These are phyloP conservation scores for Tiliqua scincoides DNA, from an alignment of 2,113 vertebrate species.

Conservation along the genomic window DNA sequence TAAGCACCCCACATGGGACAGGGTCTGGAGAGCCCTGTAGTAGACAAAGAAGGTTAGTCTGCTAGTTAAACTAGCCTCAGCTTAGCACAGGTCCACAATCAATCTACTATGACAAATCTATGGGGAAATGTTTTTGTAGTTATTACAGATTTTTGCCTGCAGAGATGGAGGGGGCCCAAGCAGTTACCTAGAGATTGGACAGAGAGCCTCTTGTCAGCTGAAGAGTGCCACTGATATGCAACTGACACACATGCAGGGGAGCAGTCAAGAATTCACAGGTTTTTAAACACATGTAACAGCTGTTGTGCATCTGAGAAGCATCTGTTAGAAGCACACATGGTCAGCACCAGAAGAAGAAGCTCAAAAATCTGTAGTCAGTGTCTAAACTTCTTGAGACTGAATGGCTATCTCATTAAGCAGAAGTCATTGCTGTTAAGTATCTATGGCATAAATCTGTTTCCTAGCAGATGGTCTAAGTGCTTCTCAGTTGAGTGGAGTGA, in stretches of 20 bases:
- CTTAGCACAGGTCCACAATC: accelerated
- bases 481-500: constrained; percentile 33
- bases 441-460: constrained; percentile 47
- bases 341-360: background rate
- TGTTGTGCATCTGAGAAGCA: constrained; percentile 6
- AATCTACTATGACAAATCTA: background rate
- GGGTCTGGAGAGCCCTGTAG: too few relatives aligned
- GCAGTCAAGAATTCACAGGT: background rate
- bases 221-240: background rate
- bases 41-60: background rate
- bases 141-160: too few relatives aligned
- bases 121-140: background rate
- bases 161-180: background rate
- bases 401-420: constrained; percentile 50
- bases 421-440: constrained; percentile 28
- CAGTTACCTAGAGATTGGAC: background rate
- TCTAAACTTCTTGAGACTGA: constrained; percentile 30
- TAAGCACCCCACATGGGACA: too few relatives aligned
- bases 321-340: constrained; percentile 12
- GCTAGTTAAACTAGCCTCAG: background rate
- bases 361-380: background rate
- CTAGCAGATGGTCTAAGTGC: constrained; percentile 57
- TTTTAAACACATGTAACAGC: background rate
- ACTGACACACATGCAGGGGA: background rate
- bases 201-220: background rate